Evolutionary conservation across 2,888 invertebrate genomes (phyloP), one percentile per base, ranked within the genome.

Genomic region (Theretra japonica): DNA sequence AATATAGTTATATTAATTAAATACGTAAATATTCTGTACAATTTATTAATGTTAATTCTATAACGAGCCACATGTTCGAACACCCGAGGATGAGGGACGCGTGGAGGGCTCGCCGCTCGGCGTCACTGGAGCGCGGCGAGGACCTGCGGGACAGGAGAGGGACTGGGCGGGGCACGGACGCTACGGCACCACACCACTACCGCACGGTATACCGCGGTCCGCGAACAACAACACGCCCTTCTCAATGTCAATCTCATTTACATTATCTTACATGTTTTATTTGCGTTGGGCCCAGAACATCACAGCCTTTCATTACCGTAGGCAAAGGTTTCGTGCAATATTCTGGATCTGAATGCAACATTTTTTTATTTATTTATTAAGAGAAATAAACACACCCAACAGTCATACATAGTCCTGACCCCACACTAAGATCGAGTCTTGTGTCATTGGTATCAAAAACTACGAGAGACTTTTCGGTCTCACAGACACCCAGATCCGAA

Each of bases 11-110:
- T 75, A 75, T 73, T 75, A 41, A 65, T 23, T 65, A 65, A 23
- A 21, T 77, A 81, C 75, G 81, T 80, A 75, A 79, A 82, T 80
- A 84, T 82, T 79, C 86, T 84, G 86, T 86, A 87, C 86, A 86
- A 83, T 79, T 72, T 69, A 60, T 69, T 69, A 23, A 72, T 33
- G 53, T 72, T 56, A 65, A 30, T 65, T 70, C 69, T 72, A 71
- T 71, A 70, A 60, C 70, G 60, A 65, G 71, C 60, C 57, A 70
- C 69, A 68, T 60, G 69, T 72, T 48, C 58, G 60, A 70, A 58
- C 62, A 70, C 48, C 41, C 28, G 68, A 58, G 70, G 59, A 60
- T 60, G 71, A 70, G 72, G 73, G 62, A 59, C 59, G 62, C 59
- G 21, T 73, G 53, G 65, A 68, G 21, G 28, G 60, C 23, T 71